These are phyloP conservation scores for Rutpela maculata DNA, from an alignment of 2,888 invertebrate genomes.

Conservation along the genomic window DNA sequence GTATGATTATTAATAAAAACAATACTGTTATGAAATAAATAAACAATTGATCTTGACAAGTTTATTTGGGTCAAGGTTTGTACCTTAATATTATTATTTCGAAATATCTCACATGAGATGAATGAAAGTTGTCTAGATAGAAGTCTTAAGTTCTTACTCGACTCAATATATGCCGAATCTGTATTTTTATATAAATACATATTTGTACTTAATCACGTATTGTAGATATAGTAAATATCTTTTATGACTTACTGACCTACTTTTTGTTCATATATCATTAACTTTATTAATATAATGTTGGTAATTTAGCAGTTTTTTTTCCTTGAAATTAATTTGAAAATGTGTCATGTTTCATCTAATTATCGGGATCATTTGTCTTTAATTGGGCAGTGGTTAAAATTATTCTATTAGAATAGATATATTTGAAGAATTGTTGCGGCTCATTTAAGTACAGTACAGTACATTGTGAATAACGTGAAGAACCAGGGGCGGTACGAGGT, in stretches of 20 bases:
- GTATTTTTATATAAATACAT: neutral
- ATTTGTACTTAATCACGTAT: neutral
- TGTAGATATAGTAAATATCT: conserved; percentile 5
- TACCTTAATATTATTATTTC: conserved; percentile 1
- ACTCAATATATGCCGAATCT: neutral
- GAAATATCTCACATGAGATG: neutral
- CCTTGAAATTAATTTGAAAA: neutral
- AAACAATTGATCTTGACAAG: neutral
- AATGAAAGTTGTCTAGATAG: conserved; percentile 1
- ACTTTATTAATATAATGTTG: neutral
- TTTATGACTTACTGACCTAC: conserved; percentile 26
- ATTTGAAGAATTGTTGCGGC: too few species aligned
- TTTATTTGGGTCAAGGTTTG: neutral
- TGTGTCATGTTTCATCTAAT: too few species aligned
- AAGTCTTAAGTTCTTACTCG: neutral
- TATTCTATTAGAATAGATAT: too few species aligned
- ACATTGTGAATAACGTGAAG: too few species aligned
- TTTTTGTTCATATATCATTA: neutral
- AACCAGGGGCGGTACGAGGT: too few species aligned
- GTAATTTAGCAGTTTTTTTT: neutral
- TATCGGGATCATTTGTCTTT: too few species aligned
- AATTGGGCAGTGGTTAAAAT: too few species aligned
- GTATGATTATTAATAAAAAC: conserved; percentile 1
- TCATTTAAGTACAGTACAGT: too few species aligned
- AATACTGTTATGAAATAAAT: neutral